Evolutionary conservation across 2,113 vertebrate species (phyloP), one percentile per base, ranked within the genome.

Genomic region (Xiphophorus maculatus): DNA sequence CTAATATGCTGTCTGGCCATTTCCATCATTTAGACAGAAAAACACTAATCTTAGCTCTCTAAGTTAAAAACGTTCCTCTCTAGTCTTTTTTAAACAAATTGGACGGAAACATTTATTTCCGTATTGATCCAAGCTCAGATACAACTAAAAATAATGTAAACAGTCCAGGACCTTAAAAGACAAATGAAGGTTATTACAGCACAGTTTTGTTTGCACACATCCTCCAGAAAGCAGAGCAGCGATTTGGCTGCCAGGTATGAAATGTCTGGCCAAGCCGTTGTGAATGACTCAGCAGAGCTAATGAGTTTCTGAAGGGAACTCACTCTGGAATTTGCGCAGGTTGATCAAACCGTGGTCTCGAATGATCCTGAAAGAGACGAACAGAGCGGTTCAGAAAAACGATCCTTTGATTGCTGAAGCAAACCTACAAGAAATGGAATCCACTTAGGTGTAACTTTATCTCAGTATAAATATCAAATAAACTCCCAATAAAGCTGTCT

Each of bases 281-380:
- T 69, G 73, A 79, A 81, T 63, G 35, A 76, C 1, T 9, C 63
- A 63, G 76, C 42, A 8, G 22, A 71, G 33, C 33, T 29, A 32
- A 12, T 25, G 58, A 28, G 48, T 60, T 72, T 77, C 29, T 42
- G 2, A 15, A n/a, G 33, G 63, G 61, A 80, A 96, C 98, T 99
- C 94, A 99, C 98, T 95, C 84, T 98, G 97, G 92, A 98, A 99
- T 87, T 98, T 99, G 30, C 97, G 94, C 88, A 99, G 94, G 94
- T 98, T 99, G 93, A 99, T 98, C 76, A 99, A 95, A 65, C 98
- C 98, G 1, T 99, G 97, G 88, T 99, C 97, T 93, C 98, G 94
- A 93, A 99, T 96, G 82, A 99, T 97, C 93, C 98, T 99, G 93
- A 54, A 94, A 95, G 82, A 79, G 69, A 91, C 84, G 10, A 32